Evolutionary conservation across 2,888 invertebrate genomes (phyloP).

Genomic region (Sthenelais limicola): DNA sequence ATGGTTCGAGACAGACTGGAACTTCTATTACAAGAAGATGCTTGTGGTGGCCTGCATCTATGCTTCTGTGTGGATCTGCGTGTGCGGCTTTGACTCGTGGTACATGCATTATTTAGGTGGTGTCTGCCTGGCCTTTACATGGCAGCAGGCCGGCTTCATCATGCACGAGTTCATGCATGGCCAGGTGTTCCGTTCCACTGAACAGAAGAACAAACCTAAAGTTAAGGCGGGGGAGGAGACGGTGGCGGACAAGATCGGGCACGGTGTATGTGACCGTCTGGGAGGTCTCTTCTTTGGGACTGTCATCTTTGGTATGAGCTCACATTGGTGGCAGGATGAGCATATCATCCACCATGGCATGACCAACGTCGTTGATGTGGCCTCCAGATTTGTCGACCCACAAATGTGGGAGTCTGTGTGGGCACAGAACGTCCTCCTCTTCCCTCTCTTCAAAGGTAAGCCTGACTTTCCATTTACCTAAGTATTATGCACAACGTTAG

Average conservation of each 20-base stretch:
- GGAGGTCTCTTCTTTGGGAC: slow-evolving; percentile 46
- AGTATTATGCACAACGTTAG: too few relatives aligned
- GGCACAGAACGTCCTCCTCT: slow-evolving; percentile 50
- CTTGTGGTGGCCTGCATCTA: slow-evolving; percentile 32
- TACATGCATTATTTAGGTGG: slow-evolving; percentile 46
- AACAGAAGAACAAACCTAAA: too few relatives aligned
- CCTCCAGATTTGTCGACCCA: slow-evolving; percentile 46
- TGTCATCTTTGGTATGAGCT: slow-evolving; percentile 45
- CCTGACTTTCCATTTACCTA: too few relatives aligned
- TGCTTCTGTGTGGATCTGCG: slow-evolving; percentile 5
- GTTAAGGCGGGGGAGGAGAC: too few relatives aligned
- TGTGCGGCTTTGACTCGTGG: slow-evolving; percentile 39
- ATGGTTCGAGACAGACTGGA: slow-evolving; percentile 45
- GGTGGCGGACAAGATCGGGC: too few relatives aligned
- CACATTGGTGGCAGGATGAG: slow-evolving; percentile 52
- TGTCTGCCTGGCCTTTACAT: slow-evolving; percentile 46
- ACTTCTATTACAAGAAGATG: slow-evolving; percentile 45
- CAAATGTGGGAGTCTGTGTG: slow-evolving; percentile 50
- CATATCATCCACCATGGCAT: slow-evolving; percentile 50
- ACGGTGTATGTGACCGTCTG: too few relatives aligned
- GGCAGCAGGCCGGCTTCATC: slow-evolving; percentile 51
- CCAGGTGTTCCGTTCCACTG: slow-evolving; percentile 42
- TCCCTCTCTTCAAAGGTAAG: slow-evolving; percentile 47
- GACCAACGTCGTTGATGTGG: slow-evolving; percentile 48
- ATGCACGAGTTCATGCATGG: slow-evolving; percentile 53